A percentile compares a stretch with the other conserved stretches of the same genome.
These are phyloP conservation scores for Atethmia centrago DNA, from an alignment of 2,888 invertebrate genomes.

Conservation along the genomic window DNA sequence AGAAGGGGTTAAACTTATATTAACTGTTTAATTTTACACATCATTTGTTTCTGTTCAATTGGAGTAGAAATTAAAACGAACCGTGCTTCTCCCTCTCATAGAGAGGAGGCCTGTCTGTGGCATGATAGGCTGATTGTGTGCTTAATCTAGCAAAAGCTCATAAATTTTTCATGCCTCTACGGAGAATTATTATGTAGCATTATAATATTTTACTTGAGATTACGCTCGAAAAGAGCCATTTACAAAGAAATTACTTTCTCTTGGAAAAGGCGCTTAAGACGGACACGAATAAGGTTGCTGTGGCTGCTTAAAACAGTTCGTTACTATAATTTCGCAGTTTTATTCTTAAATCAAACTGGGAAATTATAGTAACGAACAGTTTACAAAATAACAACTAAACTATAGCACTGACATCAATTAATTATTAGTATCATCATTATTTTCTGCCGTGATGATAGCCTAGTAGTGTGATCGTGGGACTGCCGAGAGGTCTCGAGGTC, in stretches of 20 bases:
- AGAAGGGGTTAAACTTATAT: constrained; percentile 46
- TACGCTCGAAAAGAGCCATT: neutral
- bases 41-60: constrained; percentile 39
- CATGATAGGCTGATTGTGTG: no score
- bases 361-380: no score
- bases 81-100: no score
- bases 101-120: no score
- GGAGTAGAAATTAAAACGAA: constrained; percentile 11
- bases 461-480: no score
- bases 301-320: neutral
- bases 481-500: no score
- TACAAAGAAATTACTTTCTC: neutral
- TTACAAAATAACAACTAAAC: no score
- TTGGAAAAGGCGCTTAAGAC: neutral
- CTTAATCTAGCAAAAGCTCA: neutral
- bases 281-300: no score
- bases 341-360: no score
- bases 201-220: neutral
- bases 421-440: constrained; percentile 7
- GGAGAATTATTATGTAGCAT: neutral
- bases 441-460: no score
- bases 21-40: constrained; percentile 43
- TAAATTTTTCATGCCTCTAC: neutral
- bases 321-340: neutral
- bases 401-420: constrained; percentile 4